Conservation (phyloP, 2,113 vertebrate species). For the Eublepharis macularius region DNA sequence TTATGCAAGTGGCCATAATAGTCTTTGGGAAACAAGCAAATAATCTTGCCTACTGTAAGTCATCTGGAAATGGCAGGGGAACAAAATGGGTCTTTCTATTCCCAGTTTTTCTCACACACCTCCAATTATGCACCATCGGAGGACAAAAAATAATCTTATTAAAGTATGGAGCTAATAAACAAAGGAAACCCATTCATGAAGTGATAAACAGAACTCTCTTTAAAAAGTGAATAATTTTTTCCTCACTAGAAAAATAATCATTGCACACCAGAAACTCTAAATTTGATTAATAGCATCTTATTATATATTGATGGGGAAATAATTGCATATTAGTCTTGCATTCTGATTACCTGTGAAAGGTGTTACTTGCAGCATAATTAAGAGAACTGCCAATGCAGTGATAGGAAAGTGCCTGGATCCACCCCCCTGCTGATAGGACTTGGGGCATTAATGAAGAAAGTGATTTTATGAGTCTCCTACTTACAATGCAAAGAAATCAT, state of each 20-base stretch:
- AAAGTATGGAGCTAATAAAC: constrained; percentile 32
- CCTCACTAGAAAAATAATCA: constrained; percentile 56
- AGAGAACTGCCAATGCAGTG: constrained; percentile 62
- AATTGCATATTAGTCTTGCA: constrained; percentile 68
- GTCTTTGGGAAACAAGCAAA: neutral
- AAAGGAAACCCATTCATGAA: constrained; percentile 27
- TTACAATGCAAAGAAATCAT: constrained; percentile 50
- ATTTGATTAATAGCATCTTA: constrained; percentile 73
- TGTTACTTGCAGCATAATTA: constrained; percentile 72
- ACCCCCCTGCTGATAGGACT: constrained; percentile 63
- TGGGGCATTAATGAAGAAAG: constrained; percentile 39
- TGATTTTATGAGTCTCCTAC: constrained; percentile 18
- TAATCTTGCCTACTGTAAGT: neutral
- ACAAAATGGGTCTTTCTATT: neutral
- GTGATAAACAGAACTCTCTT: constrained; percentile 19
- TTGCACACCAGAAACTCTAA: constrained; percentile 66
- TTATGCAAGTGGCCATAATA: neutral
- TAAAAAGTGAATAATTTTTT: constrained; percentile 62
- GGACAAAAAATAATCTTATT: constrained; percentile 27
- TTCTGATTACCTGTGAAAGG: constrained; percentile 75
- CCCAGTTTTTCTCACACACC: neutral
- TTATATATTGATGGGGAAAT: constrained; percentile 71
- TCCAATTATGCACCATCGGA: constrained; percentile 17
- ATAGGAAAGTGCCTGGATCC: constrained; percentile 65
- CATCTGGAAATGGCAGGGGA: neutral